Percentiles rank a stretch among this genome's conserved stretches.
Evolutionary conservation across 1,140 invertebrate species (phyloP).

Genomic region (Epicauta chinensis): DNA sequence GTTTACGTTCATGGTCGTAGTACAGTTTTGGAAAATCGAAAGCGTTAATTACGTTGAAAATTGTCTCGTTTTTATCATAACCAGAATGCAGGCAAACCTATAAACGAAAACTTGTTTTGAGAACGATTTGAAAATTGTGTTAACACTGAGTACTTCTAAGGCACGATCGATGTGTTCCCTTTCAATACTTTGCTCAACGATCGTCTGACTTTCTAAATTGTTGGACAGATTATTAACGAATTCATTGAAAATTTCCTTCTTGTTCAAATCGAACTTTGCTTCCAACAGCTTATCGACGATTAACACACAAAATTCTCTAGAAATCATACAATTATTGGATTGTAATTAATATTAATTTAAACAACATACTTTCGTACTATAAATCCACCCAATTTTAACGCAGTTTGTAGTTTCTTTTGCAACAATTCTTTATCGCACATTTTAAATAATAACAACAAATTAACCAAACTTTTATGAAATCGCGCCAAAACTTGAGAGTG

Average conservation of each 20-base stretch:
- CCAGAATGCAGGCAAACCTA: constrained; percentile 62
- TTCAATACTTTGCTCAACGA: constrained; percentile 63
- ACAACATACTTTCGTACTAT: constrained; percentile 43
- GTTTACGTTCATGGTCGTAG: constrained; percentile 72
- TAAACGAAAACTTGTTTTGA: no score
- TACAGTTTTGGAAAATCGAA: constrained; percentile 72
- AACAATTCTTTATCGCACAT: constrained; percentile 28
- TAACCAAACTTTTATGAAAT: no score
- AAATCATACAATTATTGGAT: constrained; percentile 35
- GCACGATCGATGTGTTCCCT: constrained; percentile 65
- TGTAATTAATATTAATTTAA: constrained; percentile 6
- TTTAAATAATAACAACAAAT: no score
- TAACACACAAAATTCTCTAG: constrained; percentile 55
- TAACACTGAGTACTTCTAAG: constrained; percentile 50
- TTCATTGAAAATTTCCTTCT: constrained; percentile 47
- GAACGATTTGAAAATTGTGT: constrained; percentile 7
- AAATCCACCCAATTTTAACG: constrained; percentile 49
- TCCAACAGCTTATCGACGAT: constrained; percentile 51
- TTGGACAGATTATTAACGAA: constrained; percentile 59
- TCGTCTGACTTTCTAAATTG: constrained; percentile 64
- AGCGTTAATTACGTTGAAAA: constrained; percentile 74
- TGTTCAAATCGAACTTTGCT: constrained; percentile 37
- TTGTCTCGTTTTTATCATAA: constrained; percentile 67
- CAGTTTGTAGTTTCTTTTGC: constrained; percentile 44
- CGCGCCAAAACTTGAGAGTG: no score